Percentiles rank a stretch among this genome's conserved stretches.
These are phyloP conservation scores for Osmerus eperlanus DNA, from an alignment of 2,113 vertebrate species.

Conservation along the genomic window DNA sequence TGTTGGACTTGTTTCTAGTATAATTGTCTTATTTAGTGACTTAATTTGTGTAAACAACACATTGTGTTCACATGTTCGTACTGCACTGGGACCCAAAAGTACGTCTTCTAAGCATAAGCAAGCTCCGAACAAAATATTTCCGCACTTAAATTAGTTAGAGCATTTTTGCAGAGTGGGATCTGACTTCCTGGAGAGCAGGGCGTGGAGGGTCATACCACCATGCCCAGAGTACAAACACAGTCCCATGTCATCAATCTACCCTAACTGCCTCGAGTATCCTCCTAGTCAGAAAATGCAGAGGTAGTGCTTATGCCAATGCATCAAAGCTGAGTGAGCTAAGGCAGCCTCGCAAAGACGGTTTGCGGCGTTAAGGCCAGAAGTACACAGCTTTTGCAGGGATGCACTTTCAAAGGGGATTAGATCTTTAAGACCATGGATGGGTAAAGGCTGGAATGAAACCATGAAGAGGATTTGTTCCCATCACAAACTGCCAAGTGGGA, in stretches of 20 bases:
- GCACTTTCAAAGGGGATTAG: conserved; percentile 51
- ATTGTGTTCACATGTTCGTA: too few relatives aligned
- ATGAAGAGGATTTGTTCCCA: conserved; percentile 37
- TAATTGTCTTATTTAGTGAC: too few relatives aligned
- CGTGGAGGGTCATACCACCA: too few relatives aligned
- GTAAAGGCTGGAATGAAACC: conserved; percentile 49
- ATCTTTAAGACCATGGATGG: conserved; percentile 40
- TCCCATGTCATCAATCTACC: neutral
- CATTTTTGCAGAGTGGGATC: too few relatives aligned
- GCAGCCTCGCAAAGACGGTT: conserved; percentile 21
- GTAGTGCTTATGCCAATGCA: conserved; percentile 17
- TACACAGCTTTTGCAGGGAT: conserved; percentile 33
- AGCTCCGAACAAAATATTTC: too few relatives aligned
- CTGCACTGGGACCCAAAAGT: too few relatives aligned
- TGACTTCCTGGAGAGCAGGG: too few relatives aligned
- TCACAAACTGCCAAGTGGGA: neutral
- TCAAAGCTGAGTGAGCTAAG: conserved; percentile 31
- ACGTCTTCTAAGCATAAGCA: too few relatives aligned
- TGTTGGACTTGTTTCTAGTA: neutral
- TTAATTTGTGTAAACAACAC: too few relatives aligned
- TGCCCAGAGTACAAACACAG: too few relatives aligned
- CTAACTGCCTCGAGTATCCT: neutral
- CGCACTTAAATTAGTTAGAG: too few relatives aligned
- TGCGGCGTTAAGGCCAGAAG: conserved; percentile 32
- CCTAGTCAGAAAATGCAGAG: neutral